Percentiles rank a stretch among this genome's conserved stretches.
These are phyloP conservation scores for Carassius auratus DNA, from an alignment of 2,113 vertebrate genomes.

Conservation along the genomic window DNA sequence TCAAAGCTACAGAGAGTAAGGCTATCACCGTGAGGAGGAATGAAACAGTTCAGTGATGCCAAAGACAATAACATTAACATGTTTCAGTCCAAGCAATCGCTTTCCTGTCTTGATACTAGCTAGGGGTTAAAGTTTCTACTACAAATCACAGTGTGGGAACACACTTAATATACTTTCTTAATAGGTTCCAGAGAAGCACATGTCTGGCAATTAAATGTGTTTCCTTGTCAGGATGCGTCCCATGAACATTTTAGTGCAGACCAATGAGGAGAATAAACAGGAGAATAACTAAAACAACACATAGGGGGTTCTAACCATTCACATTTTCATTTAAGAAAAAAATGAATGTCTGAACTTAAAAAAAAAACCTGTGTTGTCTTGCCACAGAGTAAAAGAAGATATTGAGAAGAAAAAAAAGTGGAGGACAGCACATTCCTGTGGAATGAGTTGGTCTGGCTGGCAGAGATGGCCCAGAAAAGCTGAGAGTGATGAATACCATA, in stretches of 20 bases:
- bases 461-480: conserved; percentile 40
- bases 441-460: conserved; percentile 49
- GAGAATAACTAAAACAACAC: conserved; percentile 41
- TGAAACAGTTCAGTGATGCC: conserved; percentile 37
- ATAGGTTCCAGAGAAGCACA: conserved; percentile 72
- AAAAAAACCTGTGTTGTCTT: conserved; percentile 28
- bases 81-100: conserved; percentile 76
- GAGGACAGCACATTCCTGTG: conserved; percentile 51
- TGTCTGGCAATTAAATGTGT: conserved; percentile 56
- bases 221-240: conserved; percentile 50
- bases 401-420: conserved; percentile 18
- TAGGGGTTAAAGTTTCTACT: conserved; percentile 72
- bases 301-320: conserved; percentile 52
- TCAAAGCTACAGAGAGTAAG: conserved; percentile 17
- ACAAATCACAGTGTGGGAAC: conserved; percentile 76
- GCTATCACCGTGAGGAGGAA: conserved; percentile 16
- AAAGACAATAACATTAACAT: conserved; percentile 65
- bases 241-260: conserved; percentile 54
- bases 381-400: conserved; percentile 37
- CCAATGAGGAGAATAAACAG: conserved; percentile 43
- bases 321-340: conserved; percentile 47
- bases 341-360: conserved; percentile 30
- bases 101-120: conserved; percentile 68
- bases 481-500: conserved; percentile 48
- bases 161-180: conserved; percentile 71